Conservation (phyloP, 1,140 invertebrate species). For the Telenomus remus region DNA sequence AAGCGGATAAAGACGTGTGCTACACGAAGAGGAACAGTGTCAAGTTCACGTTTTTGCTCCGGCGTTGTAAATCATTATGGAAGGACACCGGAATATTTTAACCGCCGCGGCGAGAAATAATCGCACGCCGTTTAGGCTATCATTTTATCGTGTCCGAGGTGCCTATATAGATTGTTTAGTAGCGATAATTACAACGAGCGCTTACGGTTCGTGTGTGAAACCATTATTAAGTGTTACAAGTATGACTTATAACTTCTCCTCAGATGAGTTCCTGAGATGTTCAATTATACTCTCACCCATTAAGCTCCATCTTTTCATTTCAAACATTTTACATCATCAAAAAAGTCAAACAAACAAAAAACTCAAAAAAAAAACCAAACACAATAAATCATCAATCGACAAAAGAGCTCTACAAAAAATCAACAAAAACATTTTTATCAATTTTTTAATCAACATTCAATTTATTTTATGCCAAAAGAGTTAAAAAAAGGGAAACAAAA, state of each 20-base stretch:
- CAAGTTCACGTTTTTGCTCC: slow-evolving; percentile 19
- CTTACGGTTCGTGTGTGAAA: slow-evolving; percentile 17
- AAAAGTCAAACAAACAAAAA: no score
- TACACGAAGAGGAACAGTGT: slow-evolving; percentile 18
- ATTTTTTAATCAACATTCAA: no score
- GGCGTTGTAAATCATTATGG: slow-evolving; percentile 26
- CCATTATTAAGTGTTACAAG: slow-evolving; percentile 35
- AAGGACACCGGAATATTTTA: slow-evolving; percentile 32
- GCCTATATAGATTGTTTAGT: slow-evolving; percentile 43
- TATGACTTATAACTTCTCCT: slow-evolving; percentile 1
- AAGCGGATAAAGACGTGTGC: no score
- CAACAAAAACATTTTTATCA: no score
- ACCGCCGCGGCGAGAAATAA: slow-evolving; percentile 34
- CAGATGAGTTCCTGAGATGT: background rate
- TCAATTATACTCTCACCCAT: no score
- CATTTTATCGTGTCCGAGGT: slow-evolving; percentile 39
- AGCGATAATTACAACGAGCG: slow-evolving; percentile 43
- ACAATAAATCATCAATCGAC: no score
- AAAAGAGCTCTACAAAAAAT: no score
- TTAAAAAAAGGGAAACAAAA: no score
- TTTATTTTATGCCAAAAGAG: no score
- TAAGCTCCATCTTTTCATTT: no score
- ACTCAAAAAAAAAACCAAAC: no score
- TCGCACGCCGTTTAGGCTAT: slow-evolving; percentile 40
- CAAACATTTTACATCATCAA: no score